Evolutionary conservation across 2,797 vertebrate genomes (phyloP).

Genomic region (Onychomys leucogaster): DNA sequence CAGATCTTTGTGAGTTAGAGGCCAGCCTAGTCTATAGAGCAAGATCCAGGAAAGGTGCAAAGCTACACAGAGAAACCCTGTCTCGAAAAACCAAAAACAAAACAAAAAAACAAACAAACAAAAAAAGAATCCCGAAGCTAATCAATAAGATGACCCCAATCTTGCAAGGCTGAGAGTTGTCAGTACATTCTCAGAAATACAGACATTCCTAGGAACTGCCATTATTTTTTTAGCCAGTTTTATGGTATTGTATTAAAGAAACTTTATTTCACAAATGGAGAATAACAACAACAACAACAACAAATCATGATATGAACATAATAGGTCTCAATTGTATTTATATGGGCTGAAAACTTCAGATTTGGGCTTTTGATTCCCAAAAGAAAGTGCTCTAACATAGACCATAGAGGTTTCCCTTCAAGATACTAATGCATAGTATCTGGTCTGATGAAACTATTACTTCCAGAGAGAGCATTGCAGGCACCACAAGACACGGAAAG

Average conservation of each 20-base stretch:
- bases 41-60: too few species aligned
- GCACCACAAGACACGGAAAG: constrained; percentile 13
- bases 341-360: not conserved
- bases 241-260: not conserved
- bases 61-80: too few species aligned
- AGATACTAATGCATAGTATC: not conserved
- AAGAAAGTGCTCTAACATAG: not conserved
- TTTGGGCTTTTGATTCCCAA: not conserved
- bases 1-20: too few species aligned
- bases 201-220: not conserved
- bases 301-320: not conserved
- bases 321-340: constrained; percentile 45
- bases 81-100: too few species aligned
- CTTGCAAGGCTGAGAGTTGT: not conserved
- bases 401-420: constrained; percentile 5
- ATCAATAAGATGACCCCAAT: not conserved
- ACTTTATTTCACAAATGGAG: not conserved
- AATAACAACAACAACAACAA: not conserved
- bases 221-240: not conserved
- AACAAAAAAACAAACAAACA: too few species aligned
- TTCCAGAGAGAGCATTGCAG: not conserved
- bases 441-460: not conserved
- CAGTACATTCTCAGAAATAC: not conserved
- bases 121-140: not conserved
- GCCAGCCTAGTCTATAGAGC: too few species aligned